Evolutionary conservation across 1,140 invertebrate species (phyloP).

Genomic region (Druon quercuslanigerum): DNA sequence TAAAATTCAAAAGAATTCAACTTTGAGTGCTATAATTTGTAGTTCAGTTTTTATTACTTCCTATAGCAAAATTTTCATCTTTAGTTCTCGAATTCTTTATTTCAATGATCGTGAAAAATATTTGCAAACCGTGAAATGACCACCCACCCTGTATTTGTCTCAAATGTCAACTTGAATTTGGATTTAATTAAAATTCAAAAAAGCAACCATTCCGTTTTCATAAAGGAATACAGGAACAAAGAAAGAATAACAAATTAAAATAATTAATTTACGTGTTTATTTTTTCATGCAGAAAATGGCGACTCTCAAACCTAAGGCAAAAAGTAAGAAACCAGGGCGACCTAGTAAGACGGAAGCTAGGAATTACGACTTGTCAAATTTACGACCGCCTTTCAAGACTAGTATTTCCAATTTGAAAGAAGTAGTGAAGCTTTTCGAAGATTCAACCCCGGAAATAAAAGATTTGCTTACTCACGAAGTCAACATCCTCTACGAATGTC

Average conservation of each 20-base stretch:
- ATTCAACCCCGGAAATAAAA: slow-evolving; percentile 78
- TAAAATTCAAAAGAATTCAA: no score
- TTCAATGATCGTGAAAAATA: no score
- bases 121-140: no score
- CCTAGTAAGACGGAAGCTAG: slow-evolving; percentile 34
- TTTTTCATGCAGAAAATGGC: slow-evolving; percentile 31
- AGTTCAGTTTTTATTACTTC: no score
- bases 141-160: no score
- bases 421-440: slow-evolving; percentile 64
- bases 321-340: slow-evolving; percentile 47
- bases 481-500: slow-evolving; percentile 90
- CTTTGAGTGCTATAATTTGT: no score
- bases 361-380: slow-evolving; percentile 76
- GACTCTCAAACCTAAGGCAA: slow-evolving; percentile 42
- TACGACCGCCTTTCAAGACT: slow-evolving; percentile 80
- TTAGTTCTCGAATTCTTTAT: no score
- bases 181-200: no score
- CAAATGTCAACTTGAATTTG: no score
- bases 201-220: no score
- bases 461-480: slow-evolving; percentile 85
- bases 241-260: neutral
- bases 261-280: neutral
- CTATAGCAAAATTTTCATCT: no score
- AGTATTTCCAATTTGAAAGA: slow-evolving; percentile 79
- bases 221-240: no score